Conservation (phyloP, 2,797 vertebrate genomes). For the Gymnoscopelus braueri region DNA sequence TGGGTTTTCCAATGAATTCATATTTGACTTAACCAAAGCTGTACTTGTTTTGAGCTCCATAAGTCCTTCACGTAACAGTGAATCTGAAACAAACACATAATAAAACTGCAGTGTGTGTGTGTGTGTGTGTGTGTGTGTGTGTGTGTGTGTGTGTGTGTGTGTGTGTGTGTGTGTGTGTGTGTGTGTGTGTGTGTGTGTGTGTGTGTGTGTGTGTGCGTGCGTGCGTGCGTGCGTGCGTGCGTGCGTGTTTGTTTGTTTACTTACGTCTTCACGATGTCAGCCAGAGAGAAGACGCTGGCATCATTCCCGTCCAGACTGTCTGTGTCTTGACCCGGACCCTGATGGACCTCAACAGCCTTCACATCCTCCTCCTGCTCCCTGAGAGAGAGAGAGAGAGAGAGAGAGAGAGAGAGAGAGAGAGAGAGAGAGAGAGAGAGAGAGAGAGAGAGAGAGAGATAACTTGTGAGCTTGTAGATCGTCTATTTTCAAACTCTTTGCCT, state of each 20-base stretch:
- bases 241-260: conserved; percentile 15
- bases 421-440: background rate
- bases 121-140: conserved; percentile 5
- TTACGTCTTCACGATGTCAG: conserved; percentile 73
- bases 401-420: background rate
- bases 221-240: conserved; percentile 13
- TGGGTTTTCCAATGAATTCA: too few species aligned
- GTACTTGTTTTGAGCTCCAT: too few species aligned
- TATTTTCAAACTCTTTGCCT: too few species aligned
- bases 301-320: conserved; percentile 72
- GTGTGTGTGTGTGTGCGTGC: background rate
- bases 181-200: background rate
- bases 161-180: conserved; percentile 3
- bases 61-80: too few species aligned
- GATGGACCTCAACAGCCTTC: conserved; percentile 26
- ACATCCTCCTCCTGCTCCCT: conserved; percentile 67
- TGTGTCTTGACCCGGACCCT: conserved; percentile 38
- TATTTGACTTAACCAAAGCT: too few species aligned
- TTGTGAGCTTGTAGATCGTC: too few species aligned
- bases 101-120: background rate
- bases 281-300: conserved; percentile 51
- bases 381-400: conserved; percentile 12
- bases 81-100: background rate
- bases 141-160: background rate
- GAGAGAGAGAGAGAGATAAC: too few species aligned